Conservation (phyloP, 2,113 vertebrate species). For the Himantopus leucocephalus region DNA sequence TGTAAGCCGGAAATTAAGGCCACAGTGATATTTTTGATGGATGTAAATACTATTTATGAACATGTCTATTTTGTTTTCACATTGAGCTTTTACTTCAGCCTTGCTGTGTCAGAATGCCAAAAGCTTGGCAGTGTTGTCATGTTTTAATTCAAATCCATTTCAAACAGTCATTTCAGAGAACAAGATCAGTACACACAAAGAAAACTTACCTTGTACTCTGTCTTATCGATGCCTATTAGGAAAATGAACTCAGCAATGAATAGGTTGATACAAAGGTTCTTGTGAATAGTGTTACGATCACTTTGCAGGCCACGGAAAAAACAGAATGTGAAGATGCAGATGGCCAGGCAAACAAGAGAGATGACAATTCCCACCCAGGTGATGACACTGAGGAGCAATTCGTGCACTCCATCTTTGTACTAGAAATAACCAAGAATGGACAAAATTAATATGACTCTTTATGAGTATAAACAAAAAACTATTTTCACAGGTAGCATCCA, state of each 20-base stretch:
- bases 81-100: slow-evolving; percentile 61
- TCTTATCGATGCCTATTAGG: slow-evolving; percentile 97
- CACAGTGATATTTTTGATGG: slow-evolving; percentile 8
- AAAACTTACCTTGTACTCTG: slow-evolving; percentile 87
- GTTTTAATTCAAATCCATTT: slow-evolving; percentile 67
- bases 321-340: slow-evolving; percentile 99
- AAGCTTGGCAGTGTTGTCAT: slow-evolving; percentile 50
- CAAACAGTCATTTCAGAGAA: slow-evolving; percentile 59
- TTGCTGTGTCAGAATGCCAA: slow-evolving; percentile 58
- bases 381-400: slow-evolving; percentile 92
- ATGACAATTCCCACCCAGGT: slow-evolving; percentile 95
- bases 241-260: slow-evolving; percentile 98
- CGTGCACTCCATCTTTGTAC: slow-evolving; percentile 84
- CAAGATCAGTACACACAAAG: slow-evolving; percentile 58
- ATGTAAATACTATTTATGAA: slow-evolving; percentile 37
- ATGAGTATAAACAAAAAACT: slow-evolving; percentile 40
- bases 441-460: slow-evolving; percentile 54
- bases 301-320: slow-evolving; percentile 98
- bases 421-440: slow-evolving; percentile 71
- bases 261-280: slow-evolving; percentile 98
- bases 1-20: not conserved
- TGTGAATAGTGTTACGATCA: slow-evolving; percentile 99
- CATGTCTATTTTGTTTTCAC: slow-evolving; percentile 59
- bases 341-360: slow-evolving; percentile 93
- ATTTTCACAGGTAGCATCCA: slow-evolving; percentile 27